phyloP scores from a whole-genome alignment of 2,797 vertebrate genomes.

The Pterois miles region DNA sequence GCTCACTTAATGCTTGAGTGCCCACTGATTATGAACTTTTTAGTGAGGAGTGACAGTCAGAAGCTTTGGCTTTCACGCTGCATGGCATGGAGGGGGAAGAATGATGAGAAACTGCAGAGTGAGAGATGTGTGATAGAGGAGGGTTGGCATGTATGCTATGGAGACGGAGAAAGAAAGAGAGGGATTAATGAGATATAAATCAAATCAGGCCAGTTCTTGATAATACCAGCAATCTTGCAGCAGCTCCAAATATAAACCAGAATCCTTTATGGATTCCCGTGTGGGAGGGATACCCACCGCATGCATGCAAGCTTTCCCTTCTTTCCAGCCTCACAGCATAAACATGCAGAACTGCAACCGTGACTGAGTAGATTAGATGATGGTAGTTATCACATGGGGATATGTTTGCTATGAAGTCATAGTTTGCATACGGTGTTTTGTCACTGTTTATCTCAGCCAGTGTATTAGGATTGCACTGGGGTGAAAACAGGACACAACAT shows the following conservation, averaged over 20 bases:
- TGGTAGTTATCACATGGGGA: background rate
- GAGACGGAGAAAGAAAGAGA: slow-evolving; percentile 19
- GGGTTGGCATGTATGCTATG: slow-evolving; percentile 28
- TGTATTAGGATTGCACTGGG: slow-evolving; percentile 1
- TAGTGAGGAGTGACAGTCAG: slow-evolving; percentile 36
- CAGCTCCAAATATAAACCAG: slow-evolving; percentile 70
- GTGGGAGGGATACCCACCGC: slow-evolving; percentile 63
- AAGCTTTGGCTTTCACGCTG: slow-evolving; percentile 36
- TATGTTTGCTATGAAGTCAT: background rate
- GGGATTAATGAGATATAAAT: slow-evolving; percentile 79
- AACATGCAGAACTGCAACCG: background rate
- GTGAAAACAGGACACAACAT: slow-evolving; percentile 14
- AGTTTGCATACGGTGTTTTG: slow-evolving; percentile 18
- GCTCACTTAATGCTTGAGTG: slow-evolving; percentile 39
- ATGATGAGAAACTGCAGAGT: slow-evolving; percentile 35
- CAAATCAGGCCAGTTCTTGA: slow-evolving; percentile 78
- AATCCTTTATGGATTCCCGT: slow-evolving; percentile 59
- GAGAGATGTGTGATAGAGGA: slow-evolving; percentile 35
- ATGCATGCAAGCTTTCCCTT: slow-evolving; percentile 36
- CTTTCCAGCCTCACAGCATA: slow-evolving; percentile 5
- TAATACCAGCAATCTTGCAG: slow-evolving; percentile 67
- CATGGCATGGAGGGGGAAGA: background rate
- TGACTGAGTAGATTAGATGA: background rate
- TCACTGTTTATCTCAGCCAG: slow-evolving; percentile 20
- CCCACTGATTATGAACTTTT: slow-evolving; percentile 58